Evolutionary conservation across 1,140 invertebrate species (phyloP), one percentile per base, ranked within the genome.

Genomic region (Galleria mellonella): DNA sequence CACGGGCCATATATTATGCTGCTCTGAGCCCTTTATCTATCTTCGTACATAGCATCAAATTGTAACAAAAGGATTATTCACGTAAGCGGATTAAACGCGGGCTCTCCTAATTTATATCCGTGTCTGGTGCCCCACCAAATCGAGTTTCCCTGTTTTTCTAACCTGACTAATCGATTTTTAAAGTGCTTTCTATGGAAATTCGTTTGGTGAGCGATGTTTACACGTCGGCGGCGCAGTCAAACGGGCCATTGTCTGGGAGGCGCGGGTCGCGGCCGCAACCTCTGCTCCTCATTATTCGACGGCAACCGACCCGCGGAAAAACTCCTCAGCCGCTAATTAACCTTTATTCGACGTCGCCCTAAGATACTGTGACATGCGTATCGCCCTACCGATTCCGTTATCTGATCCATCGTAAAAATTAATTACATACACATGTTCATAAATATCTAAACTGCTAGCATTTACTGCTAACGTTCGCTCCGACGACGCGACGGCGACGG

Each of bases 321-420:
- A 64, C 49, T 53, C 30, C 37, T 47, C 44, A 31, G 14, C 35
- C 38, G 57, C 56, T 63, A 72, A 72, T 78, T 78, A 73, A 73
- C 70, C 63, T 71, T 75, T 62, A 55, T 55, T 42, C 43, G 15
- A 52, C 17, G 17, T 23, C 17, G 43, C 54, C 50, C 51, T 47
- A 51, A 62, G 62, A 65, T 54, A 59, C 38, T 51, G 51, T 67
- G 69, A 71, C 65, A 65, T 63, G 55, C 70, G 66, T 75, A 73
- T 71, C 73, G 66, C 62, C 67, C 62, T 56, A 66, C 47, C 62
- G 67, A 61, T 51, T 48, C 57, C 51, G 58, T 71, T 78, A 83
- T 83, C 78, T 64, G 78, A 81, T 78, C 67, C 65, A 68, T 77
- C 76, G 72, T 83, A 81, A 83, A 83, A 78, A 81, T 81, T 83